Base-by-base conservation (phyloP, 2,888 invertebrate genomes). In the Orchesella flavescens region DNA sequence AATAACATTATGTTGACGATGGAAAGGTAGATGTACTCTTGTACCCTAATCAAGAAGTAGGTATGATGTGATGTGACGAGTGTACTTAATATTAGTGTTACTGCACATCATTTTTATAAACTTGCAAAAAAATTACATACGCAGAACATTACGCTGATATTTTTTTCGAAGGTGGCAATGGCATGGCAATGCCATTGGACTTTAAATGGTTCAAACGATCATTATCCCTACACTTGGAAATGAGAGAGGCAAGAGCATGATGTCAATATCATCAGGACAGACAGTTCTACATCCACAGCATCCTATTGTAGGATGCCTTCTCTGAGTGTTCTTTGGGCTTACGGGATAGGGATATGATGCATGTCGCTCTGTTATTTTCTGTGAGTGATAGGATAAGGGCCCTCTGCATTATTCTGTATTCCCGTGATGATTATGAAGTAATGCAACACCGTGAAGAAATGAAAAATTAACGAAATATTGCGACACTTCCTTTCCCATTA, bases 401-500 rank as follows among this genome's bases (percentile, higher is more conserved):
- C 7, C 43, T 19, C 17, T 19, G 23, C 10, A 43, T 65, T 66
- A 43, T 21, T 68, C 49, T 49, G 2, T 49, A 19, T 43, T 21
- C 68, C 49, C 46, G 13, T 57, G 24, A 46, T 17, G 83, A 83
- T n/a, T n/a, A n/a, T 77, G 83, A 77, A 49, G 83, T 77, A 83
- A 77, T 83, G 72, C 46, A 13, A 57, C 24, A 69, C 72, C 82
- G 49, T 83, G 72, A 83, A 83, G 83, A 83, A 83, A 83, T 83
- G 83, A 83, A 83, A 82, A 83, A 77, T 83, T 83, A 83, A 83
- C 76, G 83, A 83, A 83, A 83, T 83, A 72, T 83, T 83, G 77
- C 83, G 77, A 83, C 83, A 83, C 83, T 83, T 83, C 83, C 83
- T 83, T 83, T 83, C 83, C 77, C 83, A 83, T 83, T 83, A 83